Conservation (phyloP, 2,113 vertebrate species). For the Pangasianodon gigas region DNA sequence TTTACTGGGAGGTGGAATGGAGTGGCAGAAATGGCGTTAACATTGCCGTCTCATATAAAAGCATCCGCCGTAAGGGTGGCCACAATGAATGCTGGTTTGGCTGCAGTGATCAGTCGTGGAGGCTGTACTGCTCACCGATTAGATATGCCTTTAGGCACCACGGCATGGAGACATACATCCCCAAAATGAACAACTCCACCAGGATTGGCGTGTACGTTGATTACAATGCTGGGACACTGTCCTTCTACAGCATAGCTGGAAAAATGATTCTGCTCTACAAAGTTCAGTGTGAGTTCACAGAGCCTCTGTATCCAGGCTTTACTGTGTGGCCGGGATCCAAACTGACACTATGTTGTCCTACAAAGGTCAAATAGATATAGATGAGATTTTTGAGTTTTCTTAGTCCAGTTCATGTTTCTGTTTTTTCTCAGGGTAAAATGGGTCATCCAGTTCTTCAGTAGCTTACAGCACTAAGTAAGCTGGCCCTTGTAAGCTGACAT, state of each 20-base stretch:
- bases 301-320: constrained; percentile 46
- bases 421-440: background rate
- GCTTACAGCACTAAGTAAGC: background rate
- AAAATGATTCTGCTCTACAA: constrained; percentile 44
- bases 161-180: constrained; percentile 25
- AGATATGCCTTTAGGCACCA: constrained; percentile 40
- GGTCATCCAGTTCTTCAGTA: background rate
- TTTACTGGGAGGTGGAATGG: constrained; percentile 51
- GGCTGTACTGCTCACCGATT: constrained; percentile 41
- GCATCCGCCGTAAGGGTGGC: constrained; percentile 17
- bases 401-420: background rate
- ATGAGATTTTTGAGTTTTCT: background rate
- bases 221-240: constrained; percentile 32
- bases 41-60: constrained; percentile 37
- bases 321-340: constrained; percentile 44
- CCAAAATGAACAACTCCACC: constrained; percentile 10
- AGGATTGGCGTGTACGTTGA: constrained; percentile 46
- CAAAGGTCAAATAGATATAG: background rate
- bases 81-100: constrained; percentile 31
- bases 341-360: constrained; percentile 32
- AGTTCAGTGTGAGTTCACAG: constrained; percentile 38
- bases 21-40: constrained; percentile 28
- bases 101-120: constrained; percentile 47
- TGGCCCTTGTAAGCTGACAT: background rate
- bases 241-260: constrained; percentile 40